Conservation (phyloP, 2,888 invertebrate species). For the Troides oblongomaculatus region DNA sequence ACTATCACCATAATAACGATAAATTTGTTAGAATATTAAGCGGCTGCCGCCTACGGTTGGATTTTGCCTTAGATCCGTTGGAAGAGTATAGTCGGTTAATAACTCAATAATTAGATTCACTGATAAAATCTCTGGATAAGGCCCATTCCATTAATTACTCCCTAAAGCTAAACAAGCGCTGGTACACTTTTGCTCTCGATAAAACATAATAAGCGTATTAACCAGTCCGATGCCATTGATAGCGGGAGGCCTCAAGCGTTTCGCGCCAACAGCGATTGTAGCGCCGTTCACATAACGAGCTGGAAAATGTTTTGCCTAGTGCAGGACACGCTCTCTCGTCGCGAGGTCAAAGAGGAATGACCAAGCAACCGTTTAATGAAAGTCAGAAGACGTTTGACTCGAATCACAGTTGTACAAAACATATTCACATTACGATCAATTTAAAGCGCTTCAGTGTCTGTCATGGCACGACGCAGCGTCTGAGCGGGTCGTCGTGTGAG, state of each 20-base stretch:
- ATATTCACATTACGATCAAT: conserved; percentile 75
- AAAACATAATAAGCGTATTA: conserved; percentile 79
- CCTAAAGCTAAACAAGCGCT: conserved; percentile 74
- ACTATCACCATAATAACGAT: not conserved
- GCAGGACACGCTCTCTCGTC: conserved; percentile 48
- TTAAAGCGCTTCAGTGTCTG: conserved; percentile 63
- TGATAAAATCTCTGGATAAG: conserved; percentile 75
- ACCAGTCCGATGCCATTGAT: conserved; percentile 73
- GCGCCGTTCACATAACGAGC: conserved; percentile 52
- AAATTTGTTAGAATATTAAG: not conserved
- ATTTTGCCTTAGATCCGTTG: conserved; percentile 30
- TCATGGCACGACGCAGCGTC: conserved; percentile 64
- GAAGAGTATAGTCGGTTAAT: conserved; percentile 53
- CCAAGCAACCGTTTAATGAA: conserved; percentile 69
- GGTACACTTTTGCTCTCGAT: conserved; percentile 73
- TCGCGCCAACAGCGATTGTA: conserved; percentile 65
- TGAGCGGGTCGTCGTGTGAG: conserved; percentile 66
- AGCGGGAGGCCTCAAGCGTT: conserved; percentile 62
- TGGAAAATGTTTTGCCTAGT: conserved; percentile 46
- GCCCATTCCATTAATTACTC: conserved; percentile 78
- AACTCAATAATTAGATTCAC: conserved; percentile 72
- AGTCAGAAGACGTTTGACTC: conserved; percentile 64
- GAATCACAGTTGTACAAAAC: conserved; percentile 69
- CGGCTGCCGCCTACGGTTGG: not conserved
- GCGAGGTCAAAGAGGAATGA: conserved; percentile 76